Base-by-base conservation (phyloP, 2,888 invertebrate species). In the Apomyelois bistriatella region DNA sequence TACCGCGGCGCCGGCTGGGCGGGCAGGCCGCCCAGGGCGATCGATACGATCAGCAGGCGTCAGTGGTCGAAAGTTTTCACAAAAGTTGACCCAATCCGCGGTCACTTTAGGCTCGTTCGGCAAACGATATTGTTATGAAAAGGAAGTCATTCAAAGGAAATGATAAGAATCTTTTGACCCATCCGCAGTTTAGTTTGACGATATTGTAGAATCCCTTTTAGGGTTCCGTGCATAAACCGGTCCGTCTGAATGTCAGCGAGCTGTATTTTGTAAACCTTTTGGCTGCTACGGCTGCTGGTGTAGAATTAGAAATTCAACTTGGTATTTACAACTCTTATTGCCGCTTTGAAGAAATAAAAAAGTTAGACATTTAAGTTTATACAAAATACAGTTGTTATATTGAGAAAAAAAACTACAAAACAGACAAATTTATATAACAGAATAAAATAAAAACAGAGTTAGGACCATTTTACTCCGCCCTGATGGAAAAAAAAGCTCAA, bases 1-100 rank as follows among this genome's bases (percentile, higher is more conserved):
- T 9, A 32, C 30, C 43, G 32, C 32, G 46, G 46, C 46, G 46
- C 46, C 46, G 46, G 32, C 32, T 15, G 32, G 46, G 32, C 46
- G 22, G 22, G 22, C 22, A 5, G 22, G 22, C 22, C 3, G 46
- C n/a, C 32, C 16, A 9, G 15, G 4, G 6, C 46, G 46, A 46
- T 46, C 46, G 46, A 46, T 40, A 40, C 4, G 16, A 7, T 13
- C 15, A 13, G 9, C 13, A 7, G 38, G 15, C 40, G 40, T 15
- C 40, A 16, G 13, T 6, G 40, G 15, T 15, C 40, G 40, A 16
- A 40, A 40, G 22, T 9, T 40, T 40, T 40, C 8, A 16, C 9
- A 16, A 16, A 40, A 16, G 15, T 40, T 16, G 8, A 16, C 16
- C 9, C 40, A 40, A 9, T 40, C 13, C n/a, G 15, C 13, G 16